A percentile compares a stretch with the other conserved stretches of the same genome.
These are phyloP conservation scores for Pedetes capensis DNA, from an alignment of 2,113 vertebrate species.

Conservation along the genomic window DNA sequence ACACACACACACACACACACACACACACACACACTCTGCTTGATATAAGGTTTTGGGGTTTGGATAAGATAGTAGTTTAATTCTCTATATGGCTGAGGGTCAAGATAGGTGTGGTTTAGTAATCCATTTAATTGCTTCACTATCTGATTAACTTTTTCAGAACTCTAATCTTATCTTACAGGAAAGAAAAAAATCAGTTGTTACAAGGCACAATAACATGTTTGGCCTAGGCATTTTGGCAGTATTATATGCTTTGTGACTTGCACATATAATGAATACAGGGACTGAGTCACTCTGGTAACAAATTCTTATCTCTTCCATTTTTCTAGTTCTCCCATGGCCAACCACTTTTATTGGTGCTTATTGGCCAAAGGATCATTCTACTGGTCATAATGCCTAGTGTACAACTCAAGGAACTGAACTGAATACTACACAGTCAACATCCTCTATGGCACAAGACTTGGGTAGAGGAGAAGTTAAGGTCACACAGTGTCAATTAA, in stretches of 20 bases:
- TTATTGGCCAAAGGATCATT: neutral
- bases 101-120: neutral
- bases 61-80: neutral
- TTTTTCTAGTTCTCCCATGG: conserved; percentile 15
- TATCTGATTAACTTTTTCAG: conserved; percentile 37
- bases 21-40: neutral
- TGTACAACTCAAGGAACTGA: neutral
- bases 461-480: neutral
- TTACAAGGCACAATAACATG: neutral
- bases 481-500: neutral
- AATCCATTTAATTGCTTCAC: conserved; percentile 10
- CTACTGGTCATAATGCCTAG: neutral
- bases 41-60: conserved; percentile 7
- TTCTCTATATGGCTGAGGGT: neutral
- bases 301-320: conserved; percentile 25
- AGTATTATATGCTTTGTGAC: neutral
- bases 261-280: conserved; percentile 7
- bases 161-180: conserved; percentile 49
- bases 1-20: too few relatives aligned
- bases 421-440: neutral
- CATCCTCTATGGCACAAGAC: neutral
- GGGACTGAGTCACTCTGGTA: neutral
- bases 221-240: conserved; percentile 18
- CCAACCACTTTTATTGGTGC: neutral
- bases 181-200: conserved; percentile 32